Conservation (phyloP, 1,140 invertebrate genomes). For the Drosophila persimilis region DNA sequence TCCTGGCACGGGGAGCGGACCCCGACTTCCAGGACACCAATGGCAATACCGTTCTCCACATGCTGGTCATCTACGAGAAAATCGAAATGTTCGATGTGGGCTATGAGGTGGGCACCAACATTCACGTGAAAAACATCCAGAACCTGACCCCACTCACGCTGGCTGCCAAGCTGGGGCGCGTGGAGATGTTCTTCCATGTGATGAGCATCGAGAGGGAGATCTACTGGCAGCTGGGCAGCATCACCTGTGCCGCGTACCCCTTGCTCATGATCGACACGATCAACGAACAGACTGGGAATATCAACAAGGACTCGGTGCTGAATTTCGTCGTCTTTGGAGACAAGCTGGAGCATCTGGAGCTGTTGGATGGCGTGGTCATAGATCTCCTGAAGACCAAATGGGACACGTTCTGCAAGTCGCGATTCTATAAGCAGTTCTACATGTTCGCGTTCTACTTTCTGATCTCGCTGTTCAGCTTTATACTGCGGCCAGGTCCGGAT, state of each 20-base stretch:
- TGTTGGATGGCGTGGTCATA: slow-evolving; percentile 97
- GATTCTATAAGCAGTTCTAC: slow-evolving; percentile 96
- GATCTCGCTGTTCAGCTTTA: slow-evolving; percentile 93
- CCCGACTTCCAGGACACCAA: slow-evolving; percentile 98
- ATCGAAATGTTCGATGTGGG: slow-evolving; percentile 96
- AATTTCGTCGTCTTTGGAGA: slow-evolving; percentile 99
- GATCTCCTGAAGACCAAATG: slow-evolving; percentile 98
- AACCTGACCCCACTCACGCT: slow-evolving; percentile 96
- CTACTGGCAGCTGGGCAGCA: slow-evolving; percentile 98
- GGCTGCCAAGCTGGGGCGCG: slow-evolving; percentile 95
- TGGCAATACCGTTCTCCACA: slow-evolving; percentile 98
- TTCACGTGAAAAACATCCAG: slow-evolving; percentile 93
- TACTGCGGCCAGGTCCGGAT: slow-evolving; percentile 90
- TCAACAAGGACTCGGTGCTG: slow-evolving; percentile 96
- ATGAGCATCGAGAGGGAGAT: slow-evolving; percentile 97
- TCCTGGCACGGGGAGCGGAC: slow-evolving; percentile 96
- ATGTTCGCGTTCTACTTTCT: slow-evolving; percentile 95
- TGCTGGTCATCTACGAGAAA: slow-evolving; percentile 98
- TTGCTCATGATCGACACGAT: slow-evolving; percentile 98
- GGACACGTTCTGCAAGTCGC: slow-evolving; percentile 98
- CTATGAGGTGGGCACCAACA: slow-evolving; percentile 94
- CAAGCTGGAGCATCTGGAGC: slow-evolving; percentile 96
- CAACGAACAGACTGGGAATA: slow-evolving; percentile 93
- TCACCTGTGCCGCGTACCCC: slow-evolving; percentile 98
- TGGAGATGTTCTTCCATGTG: slow-evolving; percentile 98